Base-by-base conservation (phyloP, 2,888 invertebrate species). In the Sphinx pinastri region DNA sequence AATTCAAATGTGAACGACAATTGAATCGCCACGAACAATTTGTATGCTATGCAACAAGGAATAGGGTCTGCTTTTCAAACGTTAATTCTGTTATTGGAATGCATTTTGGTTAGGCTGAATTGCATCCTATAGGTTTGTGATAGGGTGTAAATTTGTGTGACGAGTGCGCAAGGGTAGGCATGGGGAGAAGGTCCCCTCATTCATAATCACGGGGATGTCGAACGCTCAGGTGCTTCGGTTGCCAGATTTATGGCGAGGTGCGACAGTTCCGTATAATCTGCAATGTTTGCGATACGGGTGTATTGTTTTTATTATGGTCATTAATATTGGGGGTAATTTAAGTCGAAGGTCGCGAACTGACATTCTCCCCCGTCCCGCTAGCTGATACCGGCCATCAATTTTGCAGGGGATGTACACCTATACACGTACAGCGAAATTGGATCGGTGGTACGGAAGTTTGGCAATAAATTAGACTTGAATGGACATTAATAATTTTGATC, bases 181-280 rank as follows among this genome's bases (percentile, higher is more conserved):
- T 63, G 73, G 77, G 77, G 76, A 76, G 84, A 83, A 81, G 81
- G 80, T 78, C 81, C 79, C 84, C 89, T 87, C 88, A 90, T 91
- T 92, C 90, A 91, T 92, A 90, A 92, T 89, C 89, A 87, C 88
- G 82, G 87, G 88, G 85, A 86, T 84, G 90, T 90, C 89, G 90
- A 90, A 90, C 88, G 90, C 92, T 89, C 92, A 92, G 92, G 92
- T 93, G 93, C 90, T 89, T 88, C 85, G 87, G 89, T 87, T 88
- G 89, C 88, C 87, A 89, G 90, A 92, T 92, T 92, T 92, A 92
- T 91, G 84, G 90, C 84, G 86, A 89, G 88, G 90, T 88, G 89
- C 89, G 87, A 86, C 87, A 86, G 87, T 81, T 84, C 84, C 79
- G 82, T 84, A 87, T 91, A 89, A 90, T 90, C 87, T 86, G 82